A percentile compares a stretch with the other conserved stretches of the same genome.
Conservation (phyloP, 2,797 vertebrate species). For the Syngnathus rostellatus region DNA sequence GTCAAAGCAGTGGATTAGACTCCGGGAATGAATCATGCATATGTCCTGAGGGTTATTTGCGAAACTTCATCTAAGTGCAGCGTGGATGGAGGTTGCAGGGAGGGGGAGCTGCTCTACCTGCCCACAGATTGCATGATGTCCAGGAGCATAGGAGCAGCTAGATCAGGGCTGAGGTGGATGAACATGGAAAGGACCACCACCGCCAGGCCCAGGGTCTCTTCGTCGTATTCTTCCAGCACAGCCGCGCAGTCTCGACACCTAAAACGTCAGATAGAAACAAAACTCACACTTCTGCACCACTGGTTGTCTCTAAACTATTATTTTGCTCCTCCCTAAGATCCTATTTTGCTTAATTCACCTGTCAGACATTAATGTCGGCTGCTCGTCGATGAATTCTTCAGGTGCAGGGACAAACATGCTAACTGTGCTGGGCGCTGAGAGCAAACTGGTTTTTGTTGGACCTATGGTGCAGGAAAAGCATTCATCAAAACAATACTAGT, state of each 20-base stretch:
- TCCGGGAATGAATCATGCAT: conserved; percentile 53
- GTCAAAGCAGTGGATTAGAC: conserved; percentile 48
- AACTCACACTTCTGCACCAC: background rate
- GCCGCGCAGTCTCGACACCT: conserved; percentile 97
- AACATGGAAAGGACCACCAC: conserved; percentile 96
- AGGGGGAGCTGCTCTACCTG: conserved; percentile 70
- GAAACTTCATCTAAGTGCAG: conserved; percentile 49
- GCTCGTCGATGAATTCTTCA: conserved; percentile 97
- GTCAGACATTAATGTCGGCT: conserved; percentile 91
- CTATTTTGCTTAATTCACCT: conserved; percentile 66
- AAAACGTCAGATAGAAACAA: conserved; percentile 2
- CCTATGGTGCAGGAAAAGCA: conserved; percentile 57
- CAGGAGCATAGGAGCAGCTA: conserved; percentile 92
- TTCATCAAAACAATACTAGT: background rate
- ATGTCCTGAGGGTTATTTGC: conserved; percentile 38
- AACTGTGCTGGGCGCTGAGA: conserved; percentile 93
- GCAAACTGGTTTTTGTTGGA: conserved; percentile 91
- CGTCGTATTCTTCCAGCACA: conserved; percentile 94
- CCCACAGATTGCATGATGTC: conserved; percentile 99
- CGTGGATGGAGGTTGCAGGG: conserved; percentile 30
- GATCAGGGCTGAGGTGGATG: conserved; percentile 92
- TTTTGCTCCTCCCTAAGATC: background rate
- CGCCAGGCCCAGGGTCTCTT: conserved; percentile 90
- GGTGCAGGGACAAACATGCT: conserved; percentile 98
- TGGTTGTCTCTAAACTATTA: background rate